These are phyloP conservation scores for Cephus spinipes DNA, from an alignment of 2,888 invertebrate species.

Conservation along the genomic window DNA sequence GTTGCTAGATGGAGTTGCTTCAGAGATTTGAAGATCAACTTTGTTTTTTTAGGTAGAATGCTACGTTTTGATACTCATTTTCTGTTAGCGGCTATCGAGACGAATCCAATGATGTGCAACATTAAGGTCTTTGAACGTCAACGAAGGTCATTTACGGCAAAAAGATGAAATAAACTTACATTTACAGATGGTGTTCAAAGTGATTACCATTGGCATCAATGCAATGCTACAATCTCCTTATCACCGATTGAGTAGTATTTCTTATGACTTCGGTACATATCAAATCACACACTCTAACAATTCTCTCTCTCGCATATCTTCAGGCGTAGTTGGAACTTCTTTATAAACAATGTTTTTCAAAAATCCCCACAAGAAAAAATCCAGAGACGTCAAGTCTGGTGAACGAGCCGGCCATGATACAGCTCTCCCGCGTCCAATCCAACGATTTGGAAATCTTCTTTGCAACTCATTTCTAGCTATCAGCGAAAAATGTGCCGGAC, in stretches of 20 bases:
- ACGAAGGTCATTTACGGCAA: not conserved
- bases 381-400: too few relatives aligned
- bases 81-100: slow-evolving; percentile 21
- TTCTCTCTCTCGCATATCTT: slow-evolving; percentile 11
- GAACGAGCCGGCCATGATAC: not conserved
- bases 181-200: slow-evolving; percentile 5
- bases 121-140: slow-evolving; percentile 5
- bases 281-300: slow-evolving; percentile 21
- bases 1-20: slow-evolving; percentile 1
- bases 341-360: too few relatives aligned
- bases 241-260: slow-evolving; percentile 18
- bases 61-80: slow-evolving; percentile 22
- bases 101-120: slow-evolving; percentile 20
- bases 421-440: slow-evolving; percentile 13
- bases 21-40: slow-evolving; percentile 25
- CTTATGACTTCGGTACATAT: slow-evolving; percentile 18
- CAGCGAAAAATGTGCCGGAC: slow-evolving; percentile 15
- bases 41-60: slow-evolving; percentile 22
- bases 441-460: slow-evolving; percentile 5
- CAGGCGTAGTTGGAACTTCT: too few relatives aligned
- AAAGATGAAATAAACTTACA: slow-evolving; percentile 8
- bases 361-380: too few relatives aligned
- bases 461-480: slow-evolving; percentile 5
- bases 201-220: slow-evolving; percentile 20
- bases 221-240: slow-evolving; percentile 23